A percentile compares a stretch with the other conserved stretches of the same genome.
Conservation (phyloP, 2,113 vertebrate species). For the Microcebus tavaratra region DNA sequence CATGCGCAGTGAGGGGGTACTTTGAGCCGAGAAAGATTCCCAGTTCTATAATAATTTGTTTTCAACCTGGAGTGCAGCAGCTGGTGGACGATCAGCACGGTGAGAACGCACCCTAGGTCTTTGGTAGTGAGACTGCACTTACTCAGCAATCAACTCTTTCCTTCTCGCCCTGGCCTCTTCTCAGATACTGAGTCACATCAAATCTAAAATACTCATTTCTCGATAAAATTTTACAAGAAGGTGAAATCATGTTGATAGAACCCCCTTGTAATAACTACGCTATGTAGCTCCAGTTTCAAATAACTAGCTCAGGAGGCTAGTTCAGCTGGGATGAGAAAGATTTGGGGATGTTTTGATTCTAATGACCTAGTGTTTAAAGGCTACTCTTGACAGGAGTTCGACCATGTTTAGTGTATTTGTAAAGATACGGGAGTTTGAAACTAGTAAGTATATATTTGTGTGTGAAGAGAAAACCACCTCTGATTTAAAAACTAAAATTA, state of each 20-base stretch:
- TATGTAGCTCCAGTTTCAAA: not conserved
- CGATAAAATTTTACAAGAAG: not conserved
- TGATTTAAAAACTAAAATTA: not conserved
- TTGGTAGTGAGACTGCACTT: not conserved
- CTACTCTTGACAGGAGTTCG: not conserved
- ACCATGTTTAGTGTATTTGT: not conserved
- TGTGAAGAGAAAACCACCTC: not conserved
- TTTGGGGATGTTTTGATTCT: not conserved
- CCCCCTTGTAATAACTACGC: not conserved
- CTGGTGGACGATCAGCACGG: not conserved
- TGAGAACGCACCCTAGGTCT: not conserved
- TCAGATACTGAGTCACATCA: not conserved
- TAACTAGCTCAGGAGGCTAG: not conserved
- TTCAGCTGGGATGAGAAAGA: not conserved
- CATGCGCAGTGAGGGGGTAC: not conserved
- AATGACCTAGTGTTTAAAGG: not conserved
- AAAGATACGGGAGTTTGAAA: slow-evolving; percentile 27
- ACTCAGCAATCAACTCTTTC: not conserved
- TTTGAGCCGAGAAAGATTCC: slow-evolving; percentile 19
- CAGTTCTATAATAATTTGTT: not conserved
- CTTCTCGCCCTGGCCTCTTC: not conserved
- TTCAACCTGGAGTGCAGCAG: not conserved
- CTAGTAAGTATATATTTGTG: not conserved
- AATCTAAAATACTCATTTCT: not conserved
- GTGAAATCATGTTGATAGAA: not conserved